Base-by-base conservation (phyloP, 2,888 invertebrate species). In the Drosophila eohydei region DNA sequence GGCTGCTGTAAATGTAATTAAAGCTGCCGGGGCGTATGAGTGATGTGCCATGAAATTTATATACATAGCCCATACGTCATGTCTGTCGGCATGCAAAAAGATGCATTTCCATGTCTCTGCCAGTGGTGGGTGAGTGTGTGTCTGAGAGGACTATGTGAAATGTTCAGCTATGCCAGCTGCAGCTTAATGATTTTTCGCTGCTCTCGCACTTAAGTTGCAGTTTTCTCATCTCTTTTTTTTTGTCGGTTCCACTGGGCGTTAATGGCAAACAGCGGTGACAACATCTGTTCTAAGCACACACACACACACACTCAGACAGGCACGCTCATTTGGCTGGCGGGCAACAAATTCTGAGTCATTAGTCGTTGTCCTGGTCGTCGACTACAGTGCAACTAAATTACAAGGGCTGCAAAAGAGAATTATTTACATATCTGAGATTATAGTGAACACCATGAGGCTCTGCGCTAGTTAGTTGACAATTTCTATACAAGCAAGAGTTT, bases 111-210 rank as follows among this genome's bases (percentile, higher is more conserved):
- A 56, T 63, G 57, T 61, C 61, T 26, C 57, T 30, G 63, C 36
- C 61, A n/a, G 54, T 66, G 63, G 58, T 66, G 63, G 58, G 41
- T 58, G 59, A 38, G 43, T 52, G 12, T 32, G 43, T 64, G 38
- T 34, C 44, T 46, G 61, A 26, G 55, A 43, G 48, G 50, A 46
- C 38, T 30, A 50, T 56, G 61, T 54, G 59, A 63, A 46, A 46
- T 66, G 60, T 69, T 73, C 54, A 66, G 50, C 70, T 61, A 57
- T 66, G 56, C 54, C 70, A 82, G 84, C 79, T 81, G 84, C 58
- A 87, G 78, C 78, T 89, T 85, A 88, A 85, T 89, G 90, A 89
- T 89, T 85, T 85, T 88, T 75, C 72, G 69, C 78, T 75, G 58
- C 59, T 77, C 51, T 70, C 82, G 78, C 82, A 88, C 88, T 89